Evolutionary conservation across 2,888 invertebrate species (phyloP).

Genomic region (Tenodera sinensis): DNA sequence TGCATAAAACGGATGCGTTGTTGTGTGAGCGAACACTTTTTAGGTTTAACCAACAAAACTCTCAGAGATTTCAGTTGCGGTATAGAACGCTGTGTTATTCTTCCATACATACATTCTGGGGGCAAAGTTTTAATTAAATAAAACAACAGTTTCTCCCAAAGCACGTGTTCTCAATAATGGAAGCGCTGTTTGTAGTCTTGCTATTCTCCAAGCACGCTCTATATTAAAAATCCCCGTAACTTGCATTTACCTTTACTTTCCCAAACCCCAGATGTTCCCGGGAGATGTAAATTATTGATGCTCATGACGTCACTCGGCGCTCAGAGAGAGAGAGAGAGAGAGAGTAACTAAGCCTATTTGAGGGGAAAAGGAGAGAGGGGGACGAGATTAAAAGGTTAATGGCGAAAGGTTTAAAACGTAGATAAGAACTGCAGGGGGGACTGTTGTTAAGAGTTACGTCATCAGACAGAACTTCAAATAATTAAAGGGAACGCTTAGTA

Average conservation of each 20-base stretch:
- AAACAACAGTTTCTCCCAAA: neutral
- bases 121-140: neutral
- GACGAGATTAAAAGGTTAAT: slow-evolving; percentile 31
- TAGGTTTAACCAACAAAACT: neutral
- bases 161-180: neutral
- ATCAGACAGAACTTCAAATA: neutral
- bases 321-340: neutral
- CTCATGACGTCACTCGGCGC: slow-evolving; percentile 8
- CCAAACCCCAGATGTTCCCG: neutral
- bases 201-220: neutral
- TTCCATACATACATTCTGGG: neutral
- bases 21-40: too few species aligned
- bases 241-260: neutral
- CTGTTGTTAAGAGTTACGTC: neutral
- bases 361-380: slow-evolving; percentile 1
- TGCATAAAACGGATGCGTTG: too few species aligned
- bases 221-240: neutral
- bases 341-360: slow-evolving; percentile 20
- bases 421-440: slow-evolving; percentile 6
- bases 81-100: neutral
- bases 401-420: slow-evolving; percentile 23
- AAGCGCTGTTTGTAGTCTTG: neutral
- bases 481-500: neutral
- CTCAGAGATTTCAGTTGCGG: neutral
- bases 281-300: slow-evolving; percentile 19